Percentiles rank a stretch among this genome's conserved stretches.
phyloP scores from a whole-genome alignment of 2,113 vertebrate species.

The Antennarius striatus region DNA sequence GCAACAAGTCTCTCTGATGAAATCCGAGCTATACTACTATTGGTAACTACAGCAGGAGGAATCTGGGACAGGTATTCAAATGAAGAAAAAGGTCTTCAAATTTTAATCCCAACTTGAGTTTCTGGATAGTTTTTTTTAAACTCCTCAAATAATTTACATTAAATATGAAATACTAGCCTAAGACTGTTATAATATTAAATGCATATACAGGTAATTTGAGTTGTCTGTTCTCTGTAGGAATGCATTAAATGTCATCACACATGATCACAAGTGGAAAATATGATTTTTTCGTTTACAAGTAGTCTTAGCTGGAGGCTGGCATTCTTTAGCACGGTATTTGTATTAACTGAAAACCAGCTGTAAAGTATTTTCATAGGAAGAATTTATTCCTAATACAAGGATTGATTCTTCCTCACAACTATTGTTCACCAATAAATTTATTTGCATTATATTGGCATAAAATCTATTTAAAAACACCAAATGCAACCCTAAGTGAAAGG shows the following conservation, averaged over 20 bases:
- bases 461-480: slow-evolving; percentile 13
- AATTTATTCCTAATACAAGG: neutral
- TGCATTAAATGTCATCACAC: neutral
- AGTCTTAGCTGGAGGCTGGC: neutral
- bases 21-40: slow-evolving; percentile 29
- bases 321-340: neutral
- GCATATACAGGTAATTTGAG: too few species aligned
- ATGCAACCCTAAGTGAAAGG: slow-evolving; percentile 2
- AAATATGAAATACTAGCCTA: too few species aligned
- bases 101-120: too few species aligned
- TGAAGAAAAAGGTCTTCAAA: too few species aligned
- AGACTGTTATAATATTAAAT: too few species aligned
- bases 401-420: neutral
- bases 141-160: too few species aligned
- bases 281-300: neutral
- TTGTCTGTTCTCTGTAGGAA: too few species aligned
- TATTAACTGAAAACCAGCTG: neutral
- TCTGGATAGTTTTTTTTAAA: too few species aligned
- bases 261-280: neutral
- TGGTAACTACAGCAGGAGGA: too few species aligned
- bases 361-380: neutral
- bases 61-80: too few species aligned
- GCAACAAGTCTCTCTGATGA: slow-evolving; percentile 7
- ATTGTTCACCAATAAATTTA: too few species aligned
- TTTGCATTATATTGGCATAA: slow-evolving; percentile 21